These are phyloP conservation scores for Brachionus koreanus DNA, from an alignment of 1,140 invertebrate species.

Conservation along the genomic window DNA sequence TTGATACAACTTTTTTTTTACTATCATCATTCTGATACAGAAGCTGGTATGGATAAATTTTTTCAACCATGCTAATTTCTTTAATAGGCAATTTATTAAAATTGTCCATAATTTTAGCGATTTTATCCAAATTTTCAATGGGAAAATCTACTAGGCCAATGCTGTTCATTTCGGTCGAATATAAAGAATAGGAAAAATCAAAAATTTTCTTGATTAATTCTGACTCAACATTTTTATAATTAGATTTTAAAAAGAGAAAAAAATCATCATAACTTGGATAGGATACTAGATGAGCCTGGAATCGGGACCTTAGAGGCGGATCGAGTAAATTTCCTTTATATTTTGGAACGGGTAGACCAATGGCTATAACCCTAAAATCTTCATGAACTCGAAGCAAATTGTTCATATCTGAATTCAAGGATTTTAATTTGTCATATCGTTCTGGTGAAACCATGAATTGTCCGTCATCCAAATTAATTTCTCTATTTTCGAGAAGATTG, in stretches of 20 bases:
- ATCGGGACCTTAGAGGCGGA: conserved; percentile 86
- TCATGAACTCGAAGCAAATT: conserved; percentile 72
- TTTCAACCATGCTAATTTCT: conserved; percentile 65
- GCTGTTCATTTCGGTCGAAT: conserved; percentile 64
- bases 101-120: conserved; percentile 71
- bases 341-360: conserved; percentile 73
- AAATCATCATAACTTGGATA: conserved; percentile 54
- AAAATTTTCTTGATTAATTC: conserved; percentile 62
- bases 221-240: not conserved
- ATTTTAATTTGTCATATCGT: conserved; percentile 78
- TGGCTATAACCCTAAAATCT: conserved; percentile 82
- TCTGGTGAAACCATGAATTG: conserved; percentile 79
- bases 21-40: conserved; percentile 71
- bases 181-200: conserved; percentile 71
- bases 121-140: conserved; percentile 70
- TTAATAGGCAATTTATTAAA: not conserved
- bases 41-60: conserved; percentile 76
- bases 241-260: not conserved
- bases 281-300: conserved; percentile 81
- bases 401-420: conserved; percentile 67
- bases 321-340: conserved; percentile 87
- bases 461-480: conserved; percentile 97
- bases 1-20: conserved; percentile 49
- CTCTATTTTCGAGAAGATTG: conserved; percentile 93
- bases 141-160: conserved; percentile 79